phyloP scores from a whole-genome alignment of 1,140 invertebrate species.

The Agraylea sexmaculata region DNA sequence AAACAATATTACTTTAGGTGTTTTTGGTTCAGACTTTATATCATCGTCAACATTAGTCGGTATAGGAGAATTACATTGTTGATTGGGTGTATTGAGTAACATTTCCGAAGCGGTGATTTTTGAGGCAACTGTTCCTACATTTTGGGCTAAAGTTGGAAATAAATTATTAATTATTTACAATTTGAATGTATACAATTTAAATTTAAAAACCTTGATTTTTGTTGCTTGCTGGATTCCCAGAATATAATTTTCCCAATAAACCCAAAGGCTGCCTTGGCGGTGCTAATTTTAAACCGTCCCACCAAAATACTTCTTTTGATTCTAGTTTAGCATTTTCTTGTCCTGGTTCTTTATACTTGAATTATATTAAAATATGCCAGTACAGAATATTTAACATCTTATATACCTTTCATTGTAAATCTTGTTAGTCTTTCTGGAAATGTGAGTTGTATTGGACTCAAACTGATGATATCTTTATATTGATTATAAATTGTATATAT shows the following conservation, averaged over 20 bases:
- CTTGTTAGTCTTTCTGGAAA: constrained; percentile 56
- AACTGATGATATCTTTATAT: constrained; percentile 44
- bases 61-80: background rate
- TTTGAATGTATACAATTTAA: background rate
- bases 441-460: constrained; percentile 49
- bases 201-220: background rate
- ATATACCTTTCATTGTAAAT: constrained; percentile 47
- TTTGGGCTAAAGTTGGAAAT: background rate
- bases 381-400: no score
- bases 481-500: constrained; percentile 44
- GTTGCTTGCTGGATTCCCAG: constrained; percentile 22
- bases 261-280: constrained; percentile 48
- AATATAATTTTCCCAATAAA: constrained; percentile 44
- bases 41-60: no score
- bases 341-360: constrained; percentile 28
- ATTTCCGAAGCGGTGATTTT: background rate
- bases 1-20: no score
- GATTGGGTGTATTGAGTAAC: background rate
- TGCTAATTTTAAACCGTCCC: constrained; percentile 54
- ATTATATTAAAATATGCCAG: no score
- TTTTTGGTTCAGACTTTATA: no score
- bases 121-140: background rate
- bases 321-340: constrained; percentile 39
- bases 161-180: background rate
- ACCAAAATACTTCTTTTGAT: constrained; percentile 54